Percentiles rank a stretch among this genome's conserved stretches.
phyloP scores from a whole-genome alignment of 2,113 vertebrate genomes.

The Lipotes vexillifer region DNA sequence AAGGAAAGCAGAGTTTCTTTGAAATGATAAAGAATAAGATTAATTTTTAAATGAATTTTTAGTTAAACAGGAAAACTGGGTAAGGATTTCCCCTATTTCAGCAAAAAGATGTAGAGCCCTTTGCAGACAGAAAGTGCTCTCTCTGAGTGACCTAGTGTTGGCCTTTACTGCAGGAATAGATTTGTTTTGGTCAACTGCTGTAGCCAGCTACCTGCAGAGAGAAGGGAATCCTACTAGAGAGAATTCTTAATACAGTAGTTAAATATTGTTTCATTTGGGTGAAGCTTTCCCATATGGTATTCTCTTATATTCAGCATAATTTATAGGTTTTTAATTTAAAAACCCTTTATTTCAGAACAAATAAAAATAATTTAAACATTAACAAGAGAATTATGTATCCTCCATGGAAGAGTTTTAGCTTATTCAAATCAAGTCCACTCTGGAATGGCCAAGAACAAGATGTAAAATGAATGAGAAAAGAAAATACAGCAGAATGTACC shows the following conservation, averaged over 20 bases:
- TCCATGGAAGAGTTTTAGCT: neutral
- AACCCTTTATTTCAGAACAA: conserved; percentile 47
- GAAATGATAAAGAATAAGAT: conserved; percentile 69
- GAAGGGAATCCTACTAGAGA: conserved; percentile 86
- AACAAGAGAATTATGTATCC: neutral
- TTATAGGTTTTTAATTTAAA: conserved; percentile 63
- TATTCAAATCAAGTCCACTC: neutral
- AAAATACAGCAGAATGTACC: conserved; percentile 30
- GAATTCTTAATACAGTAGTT: conserved; percentile 80
- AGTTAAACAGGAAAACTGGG: conserved; percentile 66
- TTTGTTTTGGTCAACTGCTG: conserved; percentile 90
- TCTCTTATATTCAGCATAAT: conserved; percentile 64
- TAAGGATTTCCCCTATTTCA: conserved; percentile 79
- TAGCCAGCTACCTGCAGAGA: conserved; percentile 90
- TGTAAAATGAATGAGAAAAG: conserved; percentile 42
- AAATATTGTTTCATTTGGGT: conserved; percentile 77
- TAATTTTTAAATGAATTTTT: conserved; percentile 81
- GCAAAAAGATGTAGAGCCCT: conserved; percentile 57
- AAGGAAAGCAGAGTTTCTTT: conserved; percentile 63
- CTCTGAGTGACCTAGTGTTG: conserved; percentile 83
- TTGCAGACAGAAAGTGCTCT: conserved; percentile 81
- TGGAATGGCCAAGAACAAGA: conserved; percentile 17
- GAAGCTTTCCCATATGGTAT: conserved; percentile 71
- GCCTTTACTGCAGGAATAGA: conserved; percentile 88
- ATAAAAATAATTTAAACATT: neutral